Base-by-base conservation (phyloP, 1,140 invertebrate genomes). In the Cataglyphis hispanica region DNA sequence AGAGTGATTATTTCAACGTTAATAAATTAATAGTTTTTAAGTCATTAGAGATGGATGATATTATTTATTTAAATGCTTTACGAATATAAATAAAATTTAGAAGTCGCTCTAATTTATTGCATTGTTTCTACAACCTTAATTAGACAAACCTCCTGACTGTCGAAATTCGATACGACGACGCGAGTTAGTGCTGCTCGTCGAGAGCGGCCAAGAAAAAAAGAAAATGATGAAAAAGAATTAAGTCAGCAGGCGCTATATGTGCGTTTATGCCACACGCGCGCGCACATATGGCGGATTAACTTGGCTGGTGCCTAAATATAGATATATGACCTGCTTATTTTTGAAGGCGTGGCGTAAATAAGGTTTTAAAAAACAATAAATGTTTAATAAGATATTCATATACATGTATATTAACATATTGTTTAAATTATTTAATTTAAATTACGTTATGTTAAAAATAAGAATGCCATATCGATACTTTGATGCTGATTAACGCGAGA, bases 251-350 rank as follows among this genome's bases (percentile, higher is more conserved):
- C 60, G 85, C 63, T 70, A 56, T 81, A 84, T 56, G 16, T 50
- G 60, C 77, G 64, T 84, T 83, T 83, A 72, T 46, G 34, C 60
- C 64, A 56, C 58, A 61, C 67, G 37, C 34, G 61, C 58, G 69
- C 63, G 34, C 40, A 64, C 61, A 69, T n/a, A 83, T 83, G 67
- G n/a, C 11, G 1, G 63, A 5, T 43, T 76, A 63, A 40, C 56
- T 76, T 70, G 43, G 60, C 13, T 56, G 37, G 7, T 56, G 34
- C 16, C 72, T 88, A 88, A 87, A 88, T 87, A 87, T 88, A 88
- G 34, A 60, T 53, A 78, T 66, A 77, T 11, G 58, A 72, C 25
- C 53, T 53, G n/a, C 56, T 72, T 74, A 74, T 83, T 74, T 50
- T 70, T 74, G 78, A 74, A 83, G 25, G 56, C 46, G 1, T n/a